Evolutionary conservation across 2,797 vertebrate species (phyloP), one percentile per base, ranked within the genome.

Genomic region (Halcyon badia): DNA sequence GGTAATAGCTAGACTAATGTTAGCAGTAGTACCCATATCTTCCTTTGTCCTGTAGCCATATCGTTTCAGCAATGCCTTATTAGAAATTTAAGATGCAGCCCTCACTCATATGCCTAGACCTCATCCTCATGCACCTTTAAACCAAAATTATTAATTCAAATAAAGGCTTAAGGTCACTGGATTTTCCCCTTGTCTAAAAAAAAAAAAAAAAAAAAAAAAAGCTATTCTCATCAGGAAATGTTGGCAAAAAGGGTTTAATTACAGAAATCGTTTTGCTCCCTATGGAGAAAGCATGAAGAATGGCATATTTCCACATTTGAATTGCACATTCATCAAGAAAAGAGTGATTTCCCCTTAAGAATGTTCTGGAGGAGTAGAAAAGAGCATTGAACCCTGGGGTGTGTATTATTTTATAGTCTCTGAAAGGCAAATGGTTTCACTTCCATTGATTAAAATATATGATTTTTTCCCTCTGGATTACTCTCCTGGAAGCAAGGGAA

Each of bases 271-370:
- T 93, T 95, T 92, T 94, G 78, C 81, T 96, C 93, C 96, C 94
- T 87, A 92, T 82, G 88, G 94, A 94, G 96, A 93, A 94, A 92
- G 81, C 90, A 96, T 85, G 96, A 94, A 93, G 86, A 96, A 96
- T 94, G 89, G 90, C 90, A 41, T 94, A 94, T 94, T 96, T 97
- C 93, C 82, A 95, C 88, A 93, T 95, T 85, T 97, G 92, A 96
- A 96, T 96, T 97, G 90, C 94, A 94, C 83, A 93, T 96, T 97
- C 91, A 97, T 93, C 95, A 96, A 90, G 95, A 93, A 96, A 92
- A 93, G 78, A 92, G 87, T 90, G 86, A 94, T 89, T 96, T 97
- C 86, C 90, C 90, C 89, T 89, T 90, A 96, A 95, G 93, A 96
- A 97, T 89, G 69, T 93, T 92, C 90, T 90, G 88, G 88, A 95